A percentile compares a stretch with the other conserved stretches of the same genome.
Evolutionary conservation across 2,888 invertebrate genomes (phyloP).

Genomic region (Aphodius granarius): DNA sequence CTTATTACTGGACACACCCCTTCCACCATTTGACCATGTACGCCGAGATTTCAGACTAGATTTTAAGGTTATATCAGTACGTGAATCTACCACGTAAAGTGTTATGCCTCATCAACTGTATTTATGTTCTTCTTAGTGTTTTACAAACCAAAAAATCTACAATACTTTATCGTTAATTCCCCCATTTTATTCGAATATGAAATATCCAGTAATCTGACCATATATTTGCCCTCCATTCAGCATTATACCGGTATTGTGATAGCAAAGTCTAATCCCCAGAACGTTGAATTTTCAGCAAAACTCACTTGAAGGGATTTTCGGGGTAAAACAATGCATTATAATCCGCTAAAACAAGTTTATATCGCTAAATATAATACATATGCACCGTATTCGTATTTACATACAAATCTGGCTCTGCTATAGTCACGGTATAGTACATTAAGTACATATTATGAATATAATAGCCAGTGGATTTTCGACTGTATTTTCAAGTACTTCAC

Average conservation of each 20-base stretch:
- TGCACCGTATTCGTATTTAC: neutral
- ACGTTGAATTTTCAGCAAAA: neutral
- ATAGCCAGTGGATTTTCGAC: neutral
- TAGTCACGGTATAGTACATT: neutral
- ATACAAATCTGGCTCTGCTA: neutral
- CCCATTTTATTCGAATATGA: no score
- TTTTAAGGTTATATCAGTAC: neutral
- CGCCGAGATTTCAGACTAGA: neutral
- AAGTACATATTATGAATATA: neutral
- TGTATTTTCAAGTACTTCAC: neutral
- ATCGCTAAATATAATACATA: neutral
- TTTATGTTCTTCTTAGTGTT: no score
- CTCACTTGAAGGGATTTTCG: neutral
- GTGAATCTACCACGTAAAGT: neutral
- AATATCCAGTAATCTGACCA: no score
- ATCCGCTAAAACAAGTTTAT: neutral
- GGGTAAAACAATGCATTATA: neutral
- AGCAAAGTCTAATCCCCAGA: neutral
- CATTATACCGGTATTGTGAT: neutral
- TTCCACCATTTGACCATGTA: slow-evolving; percentile 3
- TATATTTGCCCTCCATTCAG: neutral
- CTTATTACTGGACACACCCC: slow-evolving; percentile 43
- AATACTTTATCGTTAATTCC: no score
- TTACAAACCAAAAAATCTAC: no score
- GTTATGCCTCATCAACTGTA: neutral